A percentile compares a stretch with the other conserved stretches of the same genome.
Conservation (phyloP, 1,140 invertebrate species). For the Daktulosphaira vitifoliae region DNA sequence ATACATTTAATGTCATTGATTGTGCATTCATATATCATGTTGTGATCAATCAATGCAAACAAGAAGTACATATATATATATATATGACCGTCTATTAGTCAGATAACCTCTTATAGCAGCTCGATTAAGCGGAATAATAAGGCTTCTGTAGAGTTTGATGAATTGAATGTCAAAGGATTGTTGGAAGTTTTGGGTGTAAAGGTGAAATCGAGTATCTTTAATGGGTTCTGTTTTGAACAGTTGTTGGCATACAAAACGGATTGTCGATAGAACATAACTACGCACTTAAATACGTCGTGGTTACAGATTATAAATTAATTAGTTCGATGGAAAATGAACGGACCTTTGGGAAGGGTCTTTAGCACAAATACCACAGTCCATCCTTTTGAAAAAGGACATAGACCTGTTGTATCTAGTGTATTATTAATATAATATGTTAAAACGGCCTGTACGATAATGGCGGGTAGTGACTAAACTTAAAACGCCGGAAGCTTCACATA, state of each 20-base stretch:
- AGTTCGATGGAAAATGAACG: neutral
- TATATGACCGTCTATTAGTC: no score
- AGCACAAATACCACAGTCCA: neutral
- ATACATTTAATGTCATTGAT: no score
- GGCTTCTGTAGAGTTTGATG: no score
- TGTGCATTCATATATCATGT: no score
- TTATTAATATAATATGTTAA: neutral
- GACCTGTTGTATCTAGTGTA: neutral
- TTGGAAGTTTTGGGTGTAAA: no score
- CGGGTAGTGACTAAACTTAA: conserved; percentile 1
- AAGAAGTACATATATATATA: no score
- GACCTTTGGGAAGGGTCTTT: conserved; percentile 10
- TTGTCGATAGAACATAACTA: neutral
- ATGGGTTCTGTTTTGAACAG: no score
- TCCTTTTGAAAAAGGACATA: neutral
- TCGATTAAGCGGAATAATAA: no score
- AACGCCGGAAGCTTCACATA: conserved; percentile 18
- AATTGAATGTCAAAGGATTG: no score
- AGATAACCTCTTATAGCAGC: no score
- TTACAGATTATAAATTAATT: conserved; percentile 27
- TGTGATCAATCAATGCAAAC: no score
- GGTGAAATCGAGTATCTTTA: no score
- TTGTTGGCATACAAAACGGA: conserved; percentile 5
- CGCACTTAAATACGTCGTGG: conserved; percentile 19
- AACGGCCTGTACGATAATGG: neutral